Evolutionary conservation across 1,140 invertebrate species (phyloP), one percentile per base, ranked within the genome.

Genomic region (Zelostemma sp.): DNA sequence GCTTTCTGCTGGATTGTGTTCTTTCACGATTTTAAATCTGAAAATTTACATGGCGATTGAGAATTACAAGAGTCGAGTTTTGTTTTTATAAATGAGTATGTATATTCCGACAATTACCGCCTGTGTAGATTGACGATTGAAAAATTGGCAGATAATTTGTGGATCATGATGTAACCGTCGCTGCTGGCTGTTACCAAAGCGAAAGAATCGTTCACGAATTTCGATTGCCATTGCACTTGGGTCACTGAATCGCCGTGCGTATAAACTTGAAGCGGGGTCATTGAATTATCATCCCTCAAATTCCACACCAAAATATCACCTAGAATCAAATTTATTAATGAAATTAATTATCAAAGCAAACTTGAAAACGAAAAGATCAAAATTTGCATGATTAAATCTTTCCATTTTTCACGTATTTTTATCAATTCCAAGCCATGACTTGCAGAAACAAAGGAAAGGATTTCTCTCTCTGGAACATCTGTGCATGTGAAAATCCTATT

Each of bases 251-350:
- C 83, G 11, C 71, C 77, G 35, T 86, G 82, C 5, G 78, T 76
- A 17, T 72, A 83, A 45, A 85, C 62, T 53, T 73, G 64, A 5
- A 75, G 60, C 8, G 82, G 77, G 3, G 75, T 75, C 1, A 80
- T 35, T 12, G 63, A 75, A 38, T 65, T 76, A 17, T 86, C 80
- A 31, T 80, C 77, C 51, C 79, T 79, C 6, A 85, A 73, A 75
- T 86, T 85, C 85, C 85, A 86, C 3, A 86, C 67, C 5, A 85
- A 50, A 46, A 86, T 77, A 62, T 86, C 85, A 40, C 84, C 84
- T 85, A 41, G 1, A 48, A 65, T 49, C 43, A 33, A 53, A 50
- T 35, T 62, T 56, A 47, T n/a, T n/a, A 38, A 38, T 38, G 12
- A 5, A 38, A n/a, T 11, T 5, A 38, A 38, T 5, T 38, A 11